Conservation (phyloP, 2,797 vertebrate genomes). For the Pristis pectinata region DNA sequence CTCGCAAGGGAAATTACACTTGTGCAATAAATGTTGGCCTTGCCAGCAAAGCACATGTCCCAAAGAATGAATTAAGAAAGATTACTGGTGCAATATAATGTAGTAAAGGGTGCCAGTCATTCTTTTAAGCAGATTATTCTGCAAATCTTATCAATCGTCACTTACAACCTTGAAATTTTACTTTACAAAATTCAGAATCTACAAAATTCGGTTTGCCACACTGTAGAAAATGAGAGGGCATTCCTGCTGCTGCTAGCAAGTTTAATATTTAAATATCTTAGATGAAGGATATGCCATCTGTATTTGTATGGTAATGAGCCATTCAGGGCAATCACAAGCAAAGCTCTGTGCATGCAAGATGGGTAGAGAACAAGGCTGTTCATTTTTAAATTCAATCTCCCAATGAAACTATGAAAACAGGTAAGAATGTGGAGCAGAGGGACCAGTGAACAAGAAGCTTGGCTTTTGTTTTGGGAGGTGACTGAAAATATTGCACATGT, state of each 20-base stretch:
- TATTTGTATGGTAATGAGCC: neutral
- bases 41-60: too few relatives aligned
- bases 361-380: too few relatives aligned
- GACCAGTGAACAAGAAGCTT: neutral
- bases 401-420: neutral
- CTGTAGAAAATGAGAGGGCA: neutral
- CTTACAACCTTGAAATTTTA: neutral
- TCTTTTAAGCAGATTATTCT: neutral
- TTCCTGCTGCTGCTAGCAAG: neutral
- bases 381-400: neutral
- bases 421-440: too few relatives aligned
- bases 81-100: neutral
- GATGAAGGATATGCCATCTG: neutral
- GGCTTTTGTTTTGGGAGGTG: neutral
- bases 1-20: too few relatives aligned
- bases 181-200: neutral
- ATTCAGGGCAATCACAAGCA: neutral
- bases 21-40: too few relatives aligned
- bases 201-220: neutral
- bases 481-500: neutral
- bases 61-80: neutral
- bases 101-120: neutral
- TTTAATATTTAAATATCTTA: slow-evolving; percentile 8
- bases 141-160: neutral
- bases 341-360: neutral